Conservation (phyloP, 2,888 invertebrate genomes). For the Nomada lathburiana region DNA sequence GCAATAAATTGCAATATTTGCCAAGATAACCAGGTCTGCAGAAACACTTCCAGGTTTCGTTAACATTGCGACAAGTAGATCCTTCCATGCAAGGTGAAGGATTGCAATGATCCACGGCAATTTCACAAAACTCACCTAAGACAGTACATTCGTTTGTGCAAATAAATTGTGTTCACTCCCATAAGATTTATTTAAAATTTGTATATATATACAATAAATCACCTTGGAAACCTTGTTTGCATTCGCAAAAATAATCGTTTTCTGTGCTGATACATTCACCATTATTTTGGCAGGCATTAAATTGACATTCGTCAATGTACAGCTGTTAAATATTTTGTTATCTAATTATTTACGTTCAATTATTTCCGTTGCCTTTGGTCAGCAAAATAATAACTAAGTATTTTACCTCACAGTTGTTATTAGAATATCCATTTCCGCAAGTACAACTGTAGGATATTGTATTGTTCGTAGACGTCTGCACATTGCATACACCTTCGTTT, state of each 20-base stretch:
- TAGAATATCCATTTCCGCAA: conserved; percentile 85
- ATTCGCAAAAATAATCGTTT: conserved; percentile 84
- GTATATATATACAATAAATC: not conserved
- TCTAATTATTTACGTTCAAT: conserved; percentile 8
- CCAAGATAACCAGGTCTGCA: conserved; percentile 86
- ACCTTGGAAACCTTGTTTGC: conserved; percentile 80
- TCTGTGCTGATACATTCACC: conserved; percentile 85
- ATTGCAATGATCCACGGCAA: conserved; percentile 85
- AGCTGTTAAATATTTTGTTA: conserved; percentile 59
- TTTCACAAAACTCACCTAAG: conserved; percentile 85
- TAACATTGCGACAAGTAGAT: conserved; percentile 82
- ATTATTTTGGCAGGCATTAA: conserved; percentile 85
- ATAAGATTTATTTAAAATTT: not conserved
- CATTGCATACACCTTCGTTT: conserved; percentile 85
- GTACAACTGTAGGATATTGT: conserved; percentile 82
- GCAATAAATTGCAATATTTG: conserved; percentile 85
- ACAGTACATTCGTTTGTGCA: not conserved
- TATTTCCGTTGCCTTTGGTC: not conserved
- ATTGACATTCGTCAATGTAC: conserved; percentile 83
- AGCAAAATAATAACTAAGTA: not conserved
- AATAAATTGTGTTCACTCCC: not conserved
- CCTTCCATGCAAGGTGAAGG: conserved; percentile 84
- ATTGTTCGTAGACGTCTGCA: conserved; percentile 69
- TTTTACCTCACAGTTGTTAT: conserved; percentile 85
- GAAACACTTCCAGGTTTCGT: conserved; percentile 84